Evolutionary conservation across 37 sponge, comb jelly and placozoan species (phyloP).

Genomic region (Ianthella basta): DNA sequence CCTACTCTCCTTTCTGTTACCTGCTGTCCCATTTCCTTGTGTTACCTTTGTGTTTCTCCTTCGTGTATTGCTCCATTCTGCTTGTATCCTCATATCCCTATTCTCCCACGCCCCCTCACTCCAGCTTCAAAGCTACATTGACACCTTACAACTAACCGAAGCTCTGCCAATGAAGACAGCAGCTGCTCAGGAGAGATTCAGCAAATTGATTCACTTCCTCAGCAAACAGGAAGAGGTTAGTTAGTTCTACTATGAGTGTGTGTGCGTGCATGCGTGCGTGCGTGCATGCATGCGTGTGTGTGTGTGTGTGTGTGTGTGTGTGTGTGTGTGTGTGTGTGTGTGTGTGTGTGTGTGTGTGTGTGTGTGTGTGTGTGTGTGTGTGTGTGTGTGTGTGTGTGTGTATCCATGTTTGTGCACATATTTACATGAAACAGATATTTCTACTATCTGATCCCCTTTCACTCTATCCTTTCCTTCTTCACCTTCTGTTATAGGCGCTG

Average conservation of each 20-base stretch:
- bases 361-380: slow-evolving; percentile 24
- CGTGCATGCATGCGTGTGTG: slow-evolving; percentile 9
- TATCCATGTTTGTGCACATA: background rate
- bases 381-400: slow-evolving; percentile 31
- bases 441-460: background rate
- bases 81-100: too few relatives aligned
- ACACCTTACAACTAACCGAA: slow-evolving; percentile 5
- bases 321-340: slow-evolving; percentile 30
- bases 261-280: slow-evolving; percentile 16
- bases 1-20: too few relatives aligned
- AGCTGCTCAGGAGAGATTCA: background rate
- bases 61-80: too few relatives aligned
- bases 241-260: background rate
- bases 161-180: background rate
- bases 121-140: slow-evolving; percentile 32
- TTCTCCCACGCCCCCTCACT: background rate
- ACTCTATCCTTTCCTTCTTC: background rate
- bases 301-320: slow-evolving; percentile 11
- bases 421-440: background rate
- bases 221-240: slow-evolving; percentile 10
- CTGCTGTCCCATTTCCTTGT: too few relatives aligned
- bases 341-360: slow-evolving; percentile 16
- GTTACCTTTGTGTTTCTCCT: too few relatives aligned
- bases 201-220: background rate
- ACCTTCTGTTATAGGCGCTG: slow-evolving; percentile 25